Base-by-base conservation (phyloP, 2,888 invertebrate genomes). In the Pseudococcus jackbeardsleyi region DNA sequence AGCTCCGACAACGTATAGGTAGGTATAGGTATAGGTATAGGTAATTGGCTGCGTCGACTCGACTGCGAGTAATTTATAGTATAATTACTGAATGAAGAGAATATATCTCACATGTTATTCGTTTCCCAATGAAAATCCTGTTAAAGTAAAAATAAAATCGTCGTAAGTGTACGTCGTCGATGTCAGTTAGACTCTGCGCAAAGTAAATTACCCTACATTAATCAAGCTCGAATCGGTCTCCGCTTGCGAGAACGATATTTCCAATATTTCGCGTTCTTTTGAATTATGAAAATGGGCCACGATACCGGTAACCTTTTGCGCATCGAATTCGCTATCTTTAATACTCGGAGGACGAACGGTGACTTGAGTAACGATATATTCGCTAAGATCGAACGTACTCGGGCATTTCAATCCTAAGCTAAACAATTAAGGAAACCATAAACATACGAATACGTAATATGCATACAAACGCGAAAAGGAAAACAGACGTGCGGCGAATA, bases 301-400 rank as follows among this genome's bases (percentile, higher is more conserved):
- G 4, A 82, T 82, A 46, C 11, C 5, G 22, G 39, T 46, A 26
- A 82, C 79, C 46, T 82, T 82, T 46, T 46, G n/a, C 8, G 0
- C 2, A 19, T 82, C 79, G 46, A 19, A 17, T 82, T 46, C 79
- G 46, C 79, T 82, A 12, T 46, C 79, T 82, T 82, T 9, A 19
- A 82, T 82, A 82, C 79, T 89, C 84, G 8, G 33, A 15, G 89
- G 77, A 19, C 85, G 59, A 19, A 89, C 89, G 46, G 89, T 94
- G 89, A 94, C 91, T 84, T 93, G 93, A 86, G 93, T 92, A 72
- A 97, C 94, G 91, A 95, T 96, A 91, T 95, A 96, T 91, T 98
- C 98, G 0, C 96, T 96, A 0, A 96, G 95, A 92, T 97, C 97
- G 93, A 94, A 97, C 48, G 95, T 95, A n/a, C 93, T 91, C 0